A percentile compares a stretch with the other conserved stretches of the same genome.
These are phyloP conservation scores for Euspilapteryx auroguttella DNA, from an alignment of 2,888 invertebrate species.

Conservation along the genomic window DNA sequence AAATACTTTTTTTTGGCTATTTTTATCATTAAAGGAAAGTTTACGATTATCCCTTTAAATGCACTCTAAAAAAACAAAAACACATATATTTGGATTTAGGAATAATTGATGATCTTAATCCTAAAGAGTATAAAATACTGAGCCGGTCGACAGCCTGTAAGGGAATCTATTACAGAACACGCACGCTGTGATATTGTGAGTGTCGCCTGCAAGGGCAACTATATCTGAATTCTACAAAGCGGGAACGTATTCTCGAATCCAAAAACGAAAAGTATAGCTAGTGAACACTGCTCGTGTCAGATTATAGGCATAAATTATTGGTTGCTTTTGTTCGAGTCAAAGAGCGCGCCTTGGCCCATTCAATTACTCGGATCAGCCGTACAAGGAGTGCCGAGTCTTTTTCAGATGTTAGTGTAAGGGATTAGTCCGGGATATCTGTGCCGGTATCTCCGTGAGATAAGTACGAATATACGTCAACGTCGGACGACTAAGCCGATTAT, in stretches of 20 bases:
- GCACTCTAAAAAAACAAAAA: constrained; percentile 13
- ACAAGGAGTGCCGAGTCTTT: constrained; percentile 55
- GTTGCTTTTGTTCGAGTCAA: constrained; percentile 54
- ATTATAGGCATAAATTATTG: constrained; percentile 60
- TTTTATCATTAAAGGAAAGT: constrained; percentile 19
- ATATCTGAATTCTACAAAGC: constrained; percentile 43
- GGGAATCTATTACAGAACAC: constrained; percentile 29
- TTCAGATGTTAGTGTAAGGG: constrained; percentile 57
- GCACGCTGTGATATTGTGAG: constrained; percentile 42
- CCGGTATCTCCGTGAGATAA: constrained; percentile 60
- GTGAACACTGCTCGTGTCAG: constrained; percentile 33
- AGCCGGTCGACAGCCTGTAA: constrained; percentile 23
- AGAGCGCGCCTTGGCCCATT: constrained; percentile 41
- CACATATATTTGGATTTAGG: constrained; percentile 18
- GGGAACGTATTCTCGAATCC: constrained; percentile 28
- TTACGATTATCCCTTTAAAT: constrained; percentile 23
- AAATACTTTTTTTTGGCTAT: too few relatives aligned
- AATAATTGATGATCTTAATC: too few relatives aligned
- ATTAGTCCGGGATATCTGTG: constrained; percentile 56
- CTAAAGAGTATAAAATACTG: too few relatives aligned
- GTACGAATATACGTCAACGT: constrained; percentile 62
- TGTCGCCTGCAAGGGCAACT: constrained; percentile 33
- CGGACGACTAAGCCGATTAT: constrained; percentile 60
- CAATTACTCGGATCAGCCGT: constrained; percentile 46
- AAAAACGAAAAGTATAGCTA: constrained; percentile 35